Evolutionary conservation across 2,888 invertebrate species (phyloP), one percentile per base, ranked within the genome.

Genomic region (Monopis laevigella): DNA sequence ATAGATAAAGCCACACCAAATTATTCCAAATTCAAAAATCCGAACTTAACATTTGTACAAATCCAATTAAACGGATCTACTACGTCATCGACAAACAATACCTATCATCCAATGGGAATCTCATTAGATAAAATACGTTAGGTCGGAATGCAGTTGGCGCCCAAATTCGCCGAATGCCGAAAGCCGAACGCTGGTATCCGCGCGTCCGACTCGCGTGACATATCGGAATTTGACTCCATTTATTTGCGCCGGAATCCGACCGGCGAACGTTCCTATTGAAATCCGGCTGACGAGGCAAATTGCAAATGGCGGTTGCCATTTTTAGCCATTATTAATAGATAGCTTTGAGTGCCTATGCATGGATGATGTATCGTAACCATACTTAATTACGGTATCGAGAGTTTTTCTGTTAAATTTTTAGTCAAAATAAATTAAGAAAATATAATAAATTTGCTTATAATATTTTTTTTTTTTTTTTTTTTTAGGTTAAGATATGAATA

Each of bases 201-300:
- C 67, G 61, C 64, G 63, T 62, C 64, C 57, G 51, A 59, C 64
- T 59, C 65, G 65, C 64, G 75, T 78, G 80, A 77, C 80, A 78
- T 78, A 80, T 80, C 72, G 80, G 80, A 74, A 78, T 78, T 77
- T 66, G 80, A 73, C 77, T 75, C 78, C 78, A 80, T 80, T 80
- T 78, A 78, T 80, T 67, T 69, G 41, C 27, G 27, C 28, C 41
- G 44, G 44, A 38, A 44, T 44, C 41, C 44, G 34, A 32, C 32
- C 35, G 35, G n/a, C n/a, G 38, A 26, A 61, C 69, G 67, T 75
- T 78, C 80, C 80, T 77, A 77, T 78, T 75, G 78, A 78, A 78
- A 77, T 80, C 78, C 80, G 77, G 72, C 74, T 78, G 77, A 77
- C 69, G 68, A 69, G 74, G 68, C 72, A 75, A 78, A 78, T 78